These are phyloP conservation scores for Brachionus koreanus DNA, from an alignment of 1,140 invertebrate species.

Conservation along the genomic window DNA sequence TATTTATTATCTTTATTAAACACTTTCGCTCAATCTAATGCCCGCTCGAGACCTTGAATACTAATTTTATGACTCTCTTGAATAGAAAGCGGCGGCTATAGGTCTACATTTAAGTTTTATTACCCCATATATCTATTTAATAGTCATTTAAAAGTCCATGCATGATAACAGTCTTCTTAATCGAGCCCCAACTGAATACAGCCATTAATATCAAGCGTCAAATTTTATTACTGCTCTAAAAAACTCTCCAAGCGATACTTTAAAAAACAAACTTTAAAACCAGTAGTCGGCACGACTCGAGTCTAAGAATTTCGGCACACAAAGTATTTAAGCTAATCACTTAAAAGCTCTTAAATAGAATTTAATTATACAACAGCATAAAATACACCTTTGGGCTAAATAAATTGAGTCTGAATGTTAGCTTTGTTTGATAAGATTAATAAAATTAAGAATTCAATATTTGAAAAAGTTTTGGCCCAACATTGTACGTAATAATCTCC, in stretches of 20 bases:
- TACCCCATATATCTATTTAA: slow-evolving; percentile 4
- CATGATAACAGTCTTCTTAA: not conserved
- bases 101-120: slow-evolving; percentile 6
- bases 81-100: not conserved
- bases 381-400: not conserved
- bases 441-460: not conserved
- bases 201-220: not conserved
- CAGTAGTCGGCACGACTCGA: not conserved
- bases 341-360: not conserved
- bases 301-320: not conserved
- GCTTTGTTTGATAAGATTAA: slow-evolving; percentile 24
- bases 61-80: not conserved
- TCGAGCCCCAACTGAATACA: not conserved
- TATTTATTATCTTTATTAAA: not conserved
- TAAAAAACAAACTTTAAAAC: not conserved
- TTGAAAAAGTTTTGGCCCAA: not conserved
- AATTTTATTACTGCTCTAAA: not conserved
- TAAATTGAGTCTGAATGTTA: not conserved
- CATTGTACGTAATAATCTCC: slow-evolving; percentile 8
- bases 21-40: slow-evolving; percentile 16
- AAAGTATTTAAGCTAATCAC: not conserved
- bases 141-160: not conserved
- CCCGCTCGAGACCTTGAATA: slow-evolving; percentile 23
- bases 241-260: slow-evolving; percentile 18
- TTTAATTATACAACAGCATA: not conserved